A percentile compares a stretch with the other conserved stretches of the same genome.
Conservation (phyloP, 2,888 invertebrate species). For the Urechis unicinctus region DNA sequence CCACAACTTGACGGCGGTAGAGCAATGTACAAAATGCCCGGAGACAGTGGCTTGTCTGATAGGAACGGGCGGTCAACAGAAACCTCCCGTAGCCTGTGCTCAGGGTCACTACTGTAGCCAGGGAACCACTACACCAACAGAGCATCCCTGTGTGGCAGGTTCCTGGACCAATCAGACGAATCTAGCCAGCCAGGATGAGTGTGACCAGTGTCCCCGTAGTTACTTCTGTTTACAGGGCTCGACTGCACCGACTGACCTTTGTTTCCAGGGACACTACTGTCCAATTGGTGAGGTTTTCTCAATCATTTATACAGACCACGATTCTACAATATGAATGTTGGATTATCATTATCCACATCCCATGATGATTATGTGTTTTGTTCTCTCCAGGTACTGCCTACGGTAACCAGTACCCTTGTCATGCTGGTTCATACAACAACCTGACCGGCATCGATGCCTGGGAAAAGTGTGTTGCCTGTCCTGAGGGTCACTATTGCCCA, state of each 20-base stretch:
- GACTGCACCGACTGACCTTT: constrained; percentile 29
- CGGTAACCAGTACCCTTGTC: constrained; percentile 34
- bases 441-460: constrained; percentile 31
- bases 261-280: constrained; percentile 41
- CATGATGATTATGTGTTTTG: background rate
- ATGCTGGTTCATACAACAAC: constrained; percentile 40
- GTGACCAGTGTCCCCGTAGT: constrained; percentile 35
- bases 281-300: constrained; percentile 21
- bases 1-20: constrained; percentile 35
- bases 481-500: constrained; percentile 40
- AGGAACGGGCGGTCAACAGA: constrained; percentile 42
- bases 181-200: constrained; percentile 32
- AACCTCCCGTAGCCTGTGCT: constrained; percentile 39
- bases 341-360: background rate
- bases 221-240: constrained; percentile 41
- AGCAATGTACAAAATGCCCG: constrained; percentile 37
- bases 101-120: constrained; percentile 40
- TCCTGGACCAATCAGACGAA: constrained; percentile 41
- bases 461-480: constrained; percentile 43
- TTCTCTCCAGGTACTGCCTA: constrained; percentile 31
- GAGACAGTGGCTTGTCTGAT: constrained; percentile 31
- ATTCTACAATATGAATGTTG: background rate
- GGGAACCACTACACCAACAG: constrained; percentile 31
- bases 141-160: constrained; percentile 44
- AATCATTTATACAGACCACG: too few species aligned